These are phyloP conservation scores for Aegotheles bennettii DNA, from an alignment of 2,113 vertebrate genomes.

Conservation along the genomic window DNA sequence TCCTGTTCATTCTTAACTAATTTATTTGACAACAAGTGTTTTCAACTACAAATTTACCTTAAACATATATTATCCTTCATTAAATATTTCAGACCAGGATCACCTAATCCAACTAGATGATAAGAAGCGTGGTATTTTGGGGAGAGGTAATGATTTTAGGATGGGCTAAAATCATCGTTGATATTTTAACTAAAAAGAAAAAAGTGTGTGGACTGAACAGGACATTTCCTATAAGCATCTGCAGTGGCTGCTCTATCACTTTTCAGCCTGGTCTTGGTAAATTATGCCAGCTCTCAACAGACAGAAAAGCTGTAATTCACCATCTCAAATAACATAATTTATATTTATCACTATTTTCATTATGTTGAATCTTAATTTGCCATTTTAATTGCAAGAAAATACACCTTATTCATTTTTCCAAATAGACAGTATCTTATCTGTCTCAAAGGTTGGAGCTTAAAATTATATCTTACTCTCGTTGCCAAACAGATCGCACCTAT, in stretches of 20 bases:
- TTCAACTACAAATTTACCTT: not conserved
- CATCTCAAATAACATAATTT: constrained; percentile 49
- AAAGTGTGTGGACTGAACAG: constrained; percentile 58
- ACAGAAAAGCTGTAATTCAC: constrained; percentile 63
- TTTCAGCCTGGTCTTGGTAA: constrained; percentile 56
- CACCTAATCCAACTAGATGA: constrained; percentile 19
- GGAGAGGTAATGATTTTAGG: not conserved
- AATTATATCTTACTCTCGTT: constrained; percentile 25
- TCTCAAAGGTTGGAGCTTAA: constrained; percentile 18
- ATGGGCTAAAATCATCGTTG: constrained; percentile 50
- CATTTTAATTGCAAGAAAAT: constrained; percentile 57
- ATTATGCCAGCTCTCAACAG: constrained; percentile 53
- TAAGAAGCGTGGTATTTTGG: constrained; percentile 24
- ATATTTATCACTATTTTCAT: constrained; percentile 70
- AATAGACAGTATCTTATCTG: constrained; percentile 7
- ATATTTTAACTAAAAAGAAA: constrained; percentile 66
- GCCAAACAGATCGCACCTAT: not conserved
- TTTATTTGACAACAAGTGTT: constrained; percentile 9
- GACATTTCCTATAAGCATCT: constrained; percentile 35
- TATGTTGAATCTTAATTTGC: constrained; percentile 66
- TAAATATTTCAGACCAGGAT: constrained; percentile 20
- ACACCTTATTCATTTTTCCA: constrained; percentile 24
- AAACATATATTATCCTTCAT: not conserved
- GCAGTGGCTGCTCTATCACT: constrained; percentile 29
- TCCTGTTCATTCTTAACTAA: not conserved